Percentiles rank a stretch among this genome's conserved stretches.
These are phyloP conservation scores for Oryzias javanicus DNA, from an alignment of 2,113 vertebrate species.

Conservation along the genomic window DNA sequence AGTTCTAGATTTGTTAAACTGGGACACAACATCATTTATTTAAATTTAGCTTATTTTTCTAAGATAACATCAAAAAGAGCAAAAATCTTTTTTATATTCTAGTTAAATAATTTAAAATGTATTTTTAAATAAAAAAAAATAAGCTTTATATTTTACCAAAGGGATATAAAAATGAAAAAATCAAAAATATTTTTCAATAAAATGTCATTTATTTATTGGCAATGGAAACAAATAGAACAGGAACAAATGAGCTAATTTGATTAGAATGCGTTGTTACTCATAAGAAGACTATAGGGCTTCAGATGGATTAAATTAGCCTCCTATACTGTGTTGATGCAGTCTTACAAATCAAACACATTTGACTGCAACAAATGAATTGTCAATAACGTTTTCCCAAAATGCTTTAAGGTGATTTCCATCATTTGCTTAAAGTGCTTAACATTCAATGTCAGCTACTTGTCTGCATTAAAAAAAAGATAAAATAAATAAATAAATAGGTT, in stretches of 20 bases:
- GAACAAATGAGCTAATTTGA: slow-evolving; percentile 53
- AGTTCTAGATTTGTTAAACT: too few relatives aligned
- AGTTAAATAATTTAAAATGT: too few relatives aligned
- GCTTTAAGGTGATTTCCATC: slow-evolving; percentile 44
- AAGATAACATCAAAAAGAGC: too few relatives aligned
- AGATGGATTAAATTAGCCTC: slow-evolving; percentile 26
- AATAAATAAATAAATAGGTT: slow-evolving; percentile 51
- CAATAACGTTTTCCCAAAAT: slow-evolving; percentile 45
- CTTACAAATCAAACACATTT: slow-evolving; percentile 23
- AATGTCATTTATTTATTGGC: slow-evolving; percentile 60
- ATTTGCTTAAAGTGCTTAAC: slow-evolving; percentile 79
- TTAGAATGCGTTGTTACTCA: slow-evolving; percentile 44
- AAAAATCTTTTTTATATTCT: too few relatives aligned
- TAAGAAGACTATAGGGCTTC: slow-evolving; percentile 15
- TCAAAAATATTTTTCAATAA: slow-evolving; percentile 51
- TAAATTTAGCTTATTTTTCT: too few relatives aligned
- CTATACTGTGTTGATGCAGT: slow-evolving; percentile 35
- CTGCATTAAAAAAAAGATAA: slow-evolving; percentile 57
- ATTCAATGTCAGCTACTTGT: slow-evolving; percentile 52
- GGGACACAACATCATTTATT: too few relatives aligned
- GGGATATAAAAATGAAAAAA: slow-evolving; percentile 4
- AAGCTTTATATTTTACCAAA: too few relatives aligned
- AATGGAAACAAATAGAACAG: slow-evolving; percentile 64
- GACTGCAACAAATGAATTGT: slow-evolving; percentile 19
- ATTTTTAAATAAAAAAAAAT: too few relatives aligned